Conservation (phyloP, 2,888 invertebrate species). For the Alcis repandata region DNA sequence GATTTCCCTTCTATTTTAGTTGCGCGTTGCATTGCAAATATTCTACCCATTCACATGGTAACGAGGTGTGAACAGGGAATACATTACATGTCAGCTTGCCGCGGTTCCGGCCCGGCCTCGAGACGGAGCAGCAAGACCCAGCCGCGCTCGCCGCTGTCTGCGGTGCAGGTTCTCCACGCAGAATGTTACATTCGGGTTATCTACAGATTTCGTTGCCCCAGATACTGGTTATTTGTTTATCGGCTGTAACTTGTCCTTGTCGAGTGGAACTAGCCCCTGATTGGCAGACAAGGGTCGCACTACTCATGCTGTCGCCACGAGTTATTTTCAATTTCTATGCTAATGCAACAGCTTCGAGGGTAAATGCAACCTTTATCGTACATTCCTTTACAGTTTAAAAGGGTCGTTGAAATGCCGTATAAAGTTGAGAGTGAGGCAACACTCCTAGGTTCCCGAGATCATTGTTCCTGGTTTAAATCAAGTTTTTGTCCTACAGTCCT, state of each 20-base stretch:
- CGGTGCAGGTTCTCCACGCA: too few relatives aligned
- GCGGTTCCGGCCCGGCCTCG: conserved; percentile 25
- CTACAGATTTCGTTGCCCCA: conserved; percentile 51
- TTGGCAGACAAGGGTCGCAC: conserved; percentile 44
- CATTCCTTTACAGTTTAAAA: conserved; percentile 24
- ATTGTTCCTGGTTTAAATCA: conserved; percentile 55
- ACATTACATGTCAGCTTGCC: conserved; percentile 40
- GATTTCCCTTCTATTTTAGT: conserved; percentile 57
- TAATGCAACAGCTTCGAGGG: conserved; percentile 33
- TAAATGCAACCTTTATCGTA: conserved; percentile 28
- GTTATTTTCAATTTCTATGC: conserved; percentile 43
- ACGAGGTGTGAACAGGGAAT: conserved; percentile 55
- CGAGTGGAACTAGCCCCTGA: conserved; percentile 35
- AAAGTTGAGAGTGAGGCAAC: conserved; percentile 40
- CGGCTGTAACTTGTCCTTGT: conserved; percentile 37
- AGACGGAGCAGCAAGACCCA: background rate
- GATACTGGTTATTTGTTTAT: conserved; percentile 45
- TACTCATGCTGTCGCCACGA: conserved; percentile 40
- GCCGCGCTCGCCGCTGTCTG: too few relatives aligned
- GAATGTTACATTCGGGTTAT: conserved; percentile 28
- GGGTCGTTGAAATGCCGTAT: conserved; percentile 26
- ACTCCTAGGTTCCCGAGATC: conserved; percentile 53
- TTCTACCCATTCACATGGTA: conserved; percentile 56
- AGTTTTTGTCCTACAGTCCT: conserved; percentile 59
- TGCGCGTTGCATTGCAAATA: conserved; percentile 57